Evolutionary conservation across 2,113 vertebrate species (phyloP).

Genomic region (Pithys albifrons): DNA sequence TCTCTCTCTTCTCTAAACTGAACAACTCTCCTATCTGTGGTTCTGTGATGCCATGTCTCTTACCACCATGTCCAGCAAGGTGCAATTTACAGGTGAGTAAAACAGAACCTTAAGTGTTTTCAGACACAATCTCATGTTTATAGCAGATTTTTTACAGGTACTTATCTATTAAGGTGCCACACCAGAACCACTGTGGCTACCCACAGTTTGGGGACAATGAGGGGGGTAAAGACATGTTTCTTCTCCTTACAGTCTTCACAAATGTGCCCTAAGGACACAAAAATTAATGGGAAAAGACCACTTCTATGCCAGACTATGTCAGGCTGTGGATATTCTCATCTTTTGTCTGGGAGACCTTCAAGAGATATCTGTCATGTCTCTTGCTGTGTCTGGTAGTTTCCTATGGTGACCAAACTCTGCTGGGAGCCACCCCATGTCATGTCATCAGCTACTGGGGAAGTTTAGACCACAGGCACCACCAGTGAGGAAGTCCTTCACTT

Average conservation of each 20-base stretch:
- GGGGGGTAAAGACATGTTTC: neutral
- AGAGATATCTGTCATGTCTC: neutral
- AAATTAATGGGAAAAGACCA: neutral
- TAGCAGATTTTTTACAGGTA: neutral
- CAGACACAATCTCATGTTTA: neutral
- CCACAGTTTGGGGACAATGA: neutral
- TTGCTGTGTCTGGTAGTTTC: neutral
- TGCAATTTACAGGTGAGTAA: neutral
- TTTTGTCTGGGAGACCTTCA: neutral
- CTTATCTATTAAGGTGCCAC: neutral
- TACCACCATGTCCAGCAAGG: neutral
- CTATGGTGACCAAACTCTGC: neutral
- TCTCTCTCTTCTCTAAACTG: neutral
- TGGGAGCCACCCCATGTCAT: neutral
- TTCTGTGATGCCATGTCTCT: neutral
- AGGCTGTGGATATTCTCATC: neutral
- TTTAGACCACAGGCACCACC: neutral
- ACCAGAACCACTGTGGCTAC: neutral
- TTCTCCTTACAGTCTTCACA: neutral
- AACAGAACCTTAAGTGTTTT: neutral
- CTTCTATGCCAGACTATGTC: neutral
- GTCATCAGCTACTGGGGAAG: neutral
- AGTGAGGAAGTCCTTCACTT: neutral
- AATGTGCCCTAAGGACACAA: neutral
- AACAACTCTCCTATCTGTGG: neutral